A percentile compares a stretch with the other conserved stretches of the same genome.
These are phyloP conservation scores for Dascillus cervinus DNA, from an alignment of 2,888 invertebrate species.

Conservation along the genomic window DNA sequence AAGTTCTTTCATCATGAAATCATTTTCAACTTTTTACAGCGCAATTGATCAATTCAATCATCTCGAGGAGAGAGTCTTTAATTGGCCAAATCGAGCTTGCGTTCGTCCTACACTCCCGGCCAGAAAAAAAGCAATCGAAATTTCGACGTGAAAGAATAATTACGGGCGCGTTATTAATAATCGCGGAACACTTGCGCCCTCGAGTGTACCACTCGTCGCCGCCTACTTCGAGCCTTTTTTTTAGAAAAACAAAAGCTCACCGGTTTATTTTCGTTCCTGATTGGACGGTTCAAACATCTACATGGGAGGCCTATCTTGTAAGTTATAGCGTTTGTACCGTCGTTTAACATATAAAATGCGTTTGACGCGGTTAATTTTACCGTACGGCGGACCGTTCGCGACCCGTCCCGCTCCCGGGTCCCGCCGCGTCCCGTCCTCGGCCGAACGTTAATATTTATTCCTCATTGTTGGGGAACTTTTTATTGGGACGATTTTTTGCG, in stretches of 20 bases:
- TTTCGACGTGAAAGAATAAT: no score
- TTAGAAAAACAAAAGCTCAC: constrained; percentile 16
- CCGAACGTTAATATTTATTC: constrained; percentile 8
- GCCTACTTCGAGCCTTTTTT: constrained; percentile 19
- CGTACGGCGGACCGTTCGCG: neutral
- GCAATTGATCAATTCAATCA: no score
- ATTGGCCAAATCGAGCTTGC: no score
- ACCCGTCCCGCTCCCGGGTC: neutral
- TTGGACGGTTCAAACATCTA: constrained; percentile 18
- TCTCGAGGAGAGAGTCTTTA: no score
- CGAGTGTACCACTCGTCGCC: constrained; percentile 17
- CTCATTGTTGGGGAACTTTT: constrained; percentile 13
- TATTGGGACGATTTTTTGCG: constrained; percentile 2
- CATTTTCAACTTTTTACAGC: no score
- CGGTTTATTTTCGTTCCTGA: constrained; percentile 12
- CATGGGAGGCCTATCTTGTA: constrained; percentile 23
- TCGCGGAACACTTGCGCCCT: constrained; percentile 10
- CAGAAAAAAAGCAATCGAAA: no score
- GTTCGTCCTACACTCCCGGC: no score
- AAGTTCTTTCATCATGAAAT: no score
- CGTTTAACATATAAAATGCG: constrained; percentile 15
- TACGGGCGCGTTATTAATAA: constrained; percentile 12
- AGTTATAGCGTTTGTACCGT: constrained; percentile 15
- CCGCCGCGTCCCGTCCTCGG: neutral
- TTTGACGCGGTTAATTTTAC: constrained; percentile 11